Conservation (phyloP, 2,888 invertebrate genomes). For the Caenorhabditis virilis region DNA sequence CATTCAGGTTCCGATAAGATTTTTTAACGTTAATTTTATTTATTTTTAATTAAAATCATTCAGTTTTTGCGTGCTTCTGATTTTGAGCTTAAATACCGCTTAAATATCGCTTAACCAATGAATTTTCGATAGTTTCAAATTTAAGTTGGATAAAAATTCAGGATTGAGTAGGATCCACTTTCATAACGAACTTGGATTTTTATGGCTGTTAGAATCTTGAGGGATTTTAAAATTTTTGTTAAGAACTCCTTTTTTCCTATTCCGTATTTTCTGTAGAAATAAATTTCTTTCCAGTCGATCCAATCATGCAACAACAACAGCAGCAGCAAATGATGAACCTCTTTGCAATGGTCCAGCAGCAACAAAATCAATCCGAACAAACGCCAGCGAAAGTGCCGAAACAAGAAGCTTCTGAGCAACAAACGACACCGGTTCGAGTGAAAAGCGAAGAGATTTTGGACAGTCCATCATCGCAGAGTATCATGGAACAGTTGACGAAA, state of each 20-base stretch:
- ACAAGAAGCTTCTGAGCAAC: conserved; percentile 10
- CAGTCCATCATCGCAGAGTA: conserved; percentile 14
- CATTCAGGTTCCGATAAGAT: too few relatives aligned
- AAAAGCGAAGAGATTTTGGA: background rate
- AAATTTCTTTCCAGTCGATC: conserved; percentile 18
- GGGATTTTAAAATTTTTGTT: too few relatives aligned
- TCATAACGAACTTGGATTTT: too few relatives aligned
- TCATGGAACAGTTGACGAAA: conserved; percentile 35
- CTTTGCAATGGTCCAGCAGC: conserved; percentile 18
- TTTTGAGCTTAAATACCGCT: too few relatives aligned
- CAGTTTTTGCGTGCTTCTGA: too few relatives aligned
- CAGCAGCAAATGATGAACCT: conserved; percentile 30
- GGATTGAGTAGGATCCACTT: too few relatives aligned
- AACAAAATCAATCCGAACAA: conserved; percentile 4
- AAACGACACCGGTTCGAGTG: background rate
- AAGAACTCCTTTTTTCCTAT: background rate
- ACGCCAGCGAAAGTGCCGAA: background rate
- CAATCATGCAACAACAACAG: conserved; percentile 23
- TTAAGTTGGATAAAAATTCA: too few relatives aligned
- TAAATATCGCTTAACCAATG: too few relatives aligned
- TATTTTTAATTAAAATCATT: too few relatives aligned
- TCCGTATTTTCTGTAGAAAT: background rate
- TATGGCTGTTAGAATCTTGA: too few relatives aligned
- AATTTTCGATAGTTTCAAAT: too few relatives aligned
- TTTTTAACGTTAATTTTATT: too few relatives aligned